Evolutionary conservation across 2,888 invertebrate species (phyloP).

Genomic region (Sclerodermus sp.): DNA sequence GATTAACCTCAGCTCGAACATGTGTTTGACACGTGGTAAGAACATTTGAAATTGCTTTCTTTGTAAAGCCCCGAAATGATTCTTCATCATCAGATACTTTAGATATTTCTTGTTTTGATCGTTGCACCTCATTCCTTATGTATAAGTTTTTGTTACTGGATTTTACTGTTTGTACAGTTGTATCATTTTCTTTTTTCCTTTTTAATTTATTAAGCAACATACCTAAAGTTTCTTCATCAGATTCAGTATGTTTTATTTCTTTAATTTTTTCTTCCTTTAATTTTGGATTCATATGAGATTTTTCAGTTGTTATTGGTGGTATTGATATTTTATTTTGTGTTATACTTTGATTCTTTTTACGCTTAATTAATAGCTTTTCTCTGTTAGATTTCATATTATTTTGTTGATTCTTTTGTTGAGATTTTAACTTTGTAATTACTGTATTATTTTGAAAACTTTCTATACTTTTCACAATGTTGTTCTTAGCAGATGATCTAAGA

Average conservation of each 20-base stretch:
- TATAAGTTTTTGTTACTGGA: not conserved
- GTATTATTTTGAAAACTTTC: conserved; percentile 18
- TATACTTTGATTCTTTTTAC: conserved; percentile 26
- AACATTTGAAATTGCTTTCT: conserved; percentile 48
- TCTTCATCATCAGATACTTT: conserved; percentile 61
- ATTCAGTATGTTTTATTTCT: conserved; percentile 57
- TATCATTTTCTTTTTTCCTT: conserved; percentile 27
- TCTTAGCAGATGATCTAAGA: conserved; percentile 42
- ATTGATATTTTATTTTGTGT: conserved; percentile 17
- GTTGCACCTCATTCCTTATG: conserved; percentile 1
- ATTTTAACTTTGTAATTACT: conserved; percentile 19
- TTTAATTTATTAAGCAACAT: conserved; percentile 59
- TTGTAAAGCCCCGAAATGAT: conserved; percentile 54
- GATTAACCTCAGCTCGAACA: conserved; percentile 30
- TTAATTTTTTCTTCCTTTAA: conserved; percentile 8
- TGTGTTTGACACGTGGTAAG: conserved; percentile 39
- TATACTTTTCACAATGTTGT: conserved; percentile 19
- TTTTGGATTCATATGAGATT: not conserved
- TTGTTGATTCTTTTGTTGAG: conserved; percentile 35
- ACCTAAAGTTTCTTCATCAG: conserved; percentile 69
- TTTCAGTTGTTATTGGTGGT: not conserved
- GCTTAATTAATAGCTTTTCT: conserved; percentile 30
- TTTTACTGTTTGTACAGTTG: conserved; percentile 19
- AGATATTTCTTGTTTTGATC: conserved; percentile 34
- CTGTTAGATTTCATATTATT: conserved; percentile 27